Conservation (phyloP, 37 sponge, comb jelly and placozoan genomes). For the Haliclona indistincta region DNA sequence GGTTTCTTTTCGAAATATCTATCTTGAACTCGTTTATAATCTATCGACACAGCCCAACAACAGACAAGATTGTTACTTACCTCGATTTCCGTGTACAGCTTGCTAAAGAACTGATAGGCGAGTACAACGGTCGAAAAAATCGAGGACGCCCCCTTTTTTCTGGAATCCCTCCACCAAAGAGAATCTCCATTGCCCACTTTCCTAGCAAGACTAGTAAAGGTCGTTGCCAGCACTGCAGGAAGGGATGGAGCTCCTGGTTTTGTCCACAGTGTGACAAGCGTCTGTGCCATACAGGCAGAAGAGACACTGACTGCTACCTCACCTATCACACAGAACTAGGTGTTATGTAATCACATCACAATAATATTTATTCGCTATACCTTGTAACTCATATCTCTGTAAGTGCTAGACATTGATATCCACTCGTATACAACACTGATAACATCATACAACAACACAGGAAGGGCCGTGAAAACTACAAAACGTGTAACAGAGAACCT, state of each 20-base stretch:
- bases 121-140: background rate
- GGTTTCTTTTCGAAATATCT: no score
- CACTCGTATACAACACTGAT: no score
- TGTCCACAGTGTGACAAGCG: background rate
- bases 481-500: no score
- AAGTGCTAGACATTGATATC: no score
- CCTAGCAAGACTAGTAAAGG: background rate
- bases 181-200: background rate
- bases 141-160: background rate
- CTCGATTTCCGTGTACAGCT: no score
- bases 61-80: no score
- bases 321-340: background rate
- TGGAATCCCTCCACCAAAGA: background rate
- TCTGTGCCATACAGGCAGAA: constrained; percentile 1
- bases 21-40: constrained; percentile 4
- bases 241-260: background rate
- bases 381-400: no score
- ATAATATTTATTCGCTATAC: no score
- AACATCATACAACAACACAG: no score
- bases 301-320: background rate
- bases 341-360: background rate
- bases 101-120: no score
- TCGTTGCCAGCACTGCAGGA: background rate
- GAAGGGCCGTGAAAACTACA: no score
- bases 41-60: no score